Percentiles rank a stretch among this genome's conserved stretches.
Conservation (phyloP, 2,113 vertebrate species). For the Leptobrachium ailaonicum region DNA sequence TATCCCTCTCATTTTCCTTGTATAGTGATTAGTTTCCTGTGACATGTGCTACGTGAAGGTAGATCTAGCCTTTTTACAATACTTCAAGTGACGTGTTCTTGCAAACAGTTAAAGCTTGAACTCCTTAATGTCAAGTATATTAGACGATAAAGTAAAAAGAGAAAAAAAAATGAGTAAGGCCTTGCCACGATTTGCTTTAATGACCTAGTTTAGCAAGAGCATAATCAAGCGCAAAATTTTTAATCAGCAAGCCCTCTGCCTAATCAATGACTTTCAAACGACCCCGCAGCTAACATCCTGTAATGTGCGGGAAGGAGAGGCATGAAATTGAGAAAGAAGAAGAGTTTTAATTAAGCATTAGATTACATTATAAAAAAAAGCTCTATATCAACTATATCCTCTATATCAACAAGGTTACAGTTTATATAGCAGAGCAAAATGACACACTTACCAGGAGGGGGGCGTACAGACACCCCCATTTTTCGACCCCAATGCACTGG, state of each 20-base stretch:
- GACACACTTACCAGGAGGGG: conserved; percentile 78
- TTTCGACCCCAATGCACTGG: conserved; percentile 90
- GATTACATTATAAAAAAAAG: not conserved
- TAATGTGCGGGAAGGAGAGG: not conserved
- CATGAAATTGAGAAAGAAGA: not conserved
- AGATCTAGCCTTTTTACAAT: too few species aligned
- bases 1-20: too few species aligned
- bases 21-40: too few species aligned
- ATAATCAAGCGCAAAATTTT: not conserved
- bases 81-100: not conserved
- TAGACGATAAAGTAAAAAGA: not conserved
- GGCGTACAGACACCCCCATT: conserved; percentile 83
- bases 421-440: not conserved
- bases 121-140: not conserved
- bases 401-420: too few species aligned
- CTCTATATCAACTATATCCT: too few species aligned
- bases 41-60: too few species aligned
- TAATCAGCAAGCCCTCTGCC: not conserved
- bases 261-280: not conserved
- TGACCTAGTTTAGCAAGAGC: not conserved
- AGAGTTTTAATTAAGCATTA: not conserved
- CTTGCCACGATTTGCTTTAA: not conserved
- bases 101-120: not conserved
- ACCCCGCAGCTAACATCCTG: not conserved
- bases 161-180: not conserved